phyloP scores from a whole-genome alignment of 2,888 invertebrate species.

The Drosophila birchii region DNA sequence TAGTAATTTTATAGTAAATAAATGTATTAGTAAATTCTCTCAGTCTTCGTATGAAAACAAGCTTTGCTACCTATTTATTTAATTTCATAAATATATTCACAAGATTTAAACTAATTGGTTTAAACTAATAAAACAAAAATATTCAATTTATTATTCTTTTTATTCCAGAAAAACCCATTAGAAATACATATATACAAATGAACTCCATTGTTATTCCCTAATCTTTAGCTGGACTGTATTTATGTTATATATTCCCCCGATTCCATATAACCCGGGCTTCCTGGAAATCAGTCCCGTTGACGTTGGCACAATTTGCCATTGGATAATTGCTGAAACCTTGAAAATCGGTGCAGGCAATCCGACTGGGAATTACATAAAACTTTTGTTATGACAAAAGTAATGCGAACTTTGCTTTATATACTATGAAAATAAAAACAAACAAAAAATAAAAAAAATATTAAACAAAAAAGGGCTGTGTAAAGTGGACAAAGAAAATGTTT shows the following conservation, averaged over 20 bases:
- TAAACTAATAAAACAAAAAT: not conserved
- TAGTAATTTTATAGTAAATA: not conserved
- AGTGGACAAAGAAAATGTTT: constrained; percentile 26
- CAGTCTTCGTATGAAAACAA: too few species aligned
- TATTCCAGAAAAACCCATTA: not conserved
- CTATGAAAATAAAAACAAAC: constrained; percentile 4
- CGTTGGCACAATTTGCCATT: constrained; percentile 63
- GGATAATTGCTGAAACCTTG: constrained; percentile 74
- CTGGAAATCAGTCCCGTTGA: constrained; percentile 53
- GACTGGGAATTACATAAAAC: constrained; percentile 53
- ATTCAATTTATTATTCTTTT: not conserved
- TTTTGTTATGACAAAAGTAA: constrained; percentile 38
- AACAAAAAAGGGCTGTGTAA: constrained; percentile 6
- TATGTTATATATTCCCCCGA: constrained; percentile 11
- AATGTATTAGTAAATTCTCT: too few species aligned
- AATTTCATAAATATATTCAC: too few species aligned
- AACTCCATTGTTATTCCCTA: not conserved
- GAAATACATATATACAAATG: not conserved
- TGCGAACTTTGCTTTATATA: constrained; percentile 26
- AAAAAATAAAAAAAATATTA: not conserved
- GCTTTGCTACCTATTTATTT: too few species aligned
- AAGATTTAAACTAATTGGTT: too few species aligned
- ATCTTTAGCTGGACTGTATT: constrained; percentile 7
- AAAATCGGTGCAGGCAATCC: constrained; percentile 46
- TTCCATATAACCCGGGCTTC: constrained; percentile 23